phyloP scores from a whole-genome alignment of 2,113 vertebrate species.

The Phocoena phocoena region DNA sequence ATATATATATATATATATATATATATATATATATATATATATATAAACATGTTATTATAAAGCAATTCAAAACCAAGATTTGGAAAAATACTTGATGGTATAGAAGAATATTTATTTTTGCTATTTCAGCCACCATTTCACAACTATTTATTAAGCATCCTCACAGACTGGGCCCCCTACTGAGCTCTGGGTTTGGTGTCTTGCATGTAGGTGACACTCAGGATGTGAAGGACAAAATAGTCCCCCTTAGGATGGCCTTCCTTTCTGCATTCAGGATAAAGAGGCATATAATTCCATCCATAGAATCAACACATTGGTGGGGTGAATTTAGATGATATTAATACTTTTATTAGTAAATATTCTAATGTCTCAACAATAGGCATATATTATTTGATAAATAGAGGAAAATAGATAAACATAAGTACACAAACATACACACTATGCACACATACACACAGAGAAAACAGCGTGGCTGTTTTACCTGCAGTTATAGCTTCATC shows the following conservation, averaged over 20 bases:
- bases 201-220: neutral
- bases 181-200: neutral
- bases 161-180: accelerated
- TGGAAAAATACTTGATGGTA: neutral
- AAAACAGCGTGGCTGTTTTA: neutral
- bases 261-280: neutral
- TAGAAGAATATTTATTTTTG: neutral
- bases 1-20: neutral
- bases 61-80: neutral
- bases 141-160: neutral
- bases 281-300: neutral
- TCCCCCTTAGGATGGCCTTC: neutral
- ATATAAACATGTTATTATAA: neutral
- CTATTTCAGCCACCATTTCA: neutral
- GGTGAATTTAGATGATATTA: neutral
- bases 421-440: neutral
- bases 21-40: neutral
- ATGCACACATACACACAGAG: neutral
- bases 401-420: neutral
- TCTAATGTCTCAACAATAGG: neutral
- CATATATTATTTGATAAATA: neutral
- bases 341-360: neutral
- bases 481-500: neutral
- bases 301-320: neutral
- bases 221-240: neutral